Evolutionary conservation across 2,113 vertebrate genomes (phyloP), one percentile per base, ranked within the genome.

Genomic region (Holacanthus passer): DNA sequence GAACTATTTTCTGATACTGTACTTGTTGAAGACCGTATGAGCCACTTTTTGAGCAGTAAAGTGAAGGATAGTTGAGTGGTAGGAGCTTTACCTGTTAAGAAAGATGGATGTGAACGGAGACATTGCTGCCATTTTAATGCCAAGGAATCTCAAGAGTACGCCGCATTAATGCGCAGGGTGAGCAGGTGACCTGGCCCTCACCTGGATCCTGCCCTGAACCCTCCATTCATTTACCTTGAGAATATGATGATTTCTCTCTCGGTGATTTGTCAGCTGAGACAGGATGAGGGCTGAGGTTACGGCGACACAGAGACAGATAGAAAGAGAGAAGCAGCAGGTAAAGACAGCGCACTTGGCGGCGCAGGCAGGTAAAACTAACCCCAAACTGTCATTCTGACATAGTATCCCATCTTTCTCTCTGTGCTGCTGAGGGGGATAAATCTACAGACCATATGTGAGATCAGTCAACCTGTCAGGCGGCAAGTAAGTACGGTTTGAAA

Each of bases 351-450:
- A 70, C 67, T 47, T 31, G 31, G 60, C 62, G 50, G 39, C 11
- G 59, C 63, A 7, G 24, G 81, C 87, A 77, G 72, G 82, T 87
- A 73, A 87, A 79, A 39, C 53, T 87, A 89, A 86, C 88, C 88
- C 83, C 82, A 90, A 89, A 90, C 69, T 91, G 89, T 91, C 90
- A 86, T 27, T n/a, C 58, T 85, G 77, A 87, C 53, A 62, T 58
- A 82, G 22, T 35, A 60, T 41, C 76, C 64, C 47, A 74, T 73
- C 81, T 48, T 63, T 67, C 60, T 65, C 29, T 7, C 50, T 0
- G 9, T 41, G 77, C 50, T 73, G 52, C 69, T 60, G 69, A 84
- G 60, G 35, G 58, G 50, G 73, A 85, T 70, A 58, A 76, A 88
- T 85, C 63, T 78, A 62, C 59, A 63, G 27, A 67, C 32, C 32